These are phyloP conservation scores for Cotesia vestalis DNA, from an alignment of 1,140 invertebrate species.

Conservation along the genomic window DNA sequence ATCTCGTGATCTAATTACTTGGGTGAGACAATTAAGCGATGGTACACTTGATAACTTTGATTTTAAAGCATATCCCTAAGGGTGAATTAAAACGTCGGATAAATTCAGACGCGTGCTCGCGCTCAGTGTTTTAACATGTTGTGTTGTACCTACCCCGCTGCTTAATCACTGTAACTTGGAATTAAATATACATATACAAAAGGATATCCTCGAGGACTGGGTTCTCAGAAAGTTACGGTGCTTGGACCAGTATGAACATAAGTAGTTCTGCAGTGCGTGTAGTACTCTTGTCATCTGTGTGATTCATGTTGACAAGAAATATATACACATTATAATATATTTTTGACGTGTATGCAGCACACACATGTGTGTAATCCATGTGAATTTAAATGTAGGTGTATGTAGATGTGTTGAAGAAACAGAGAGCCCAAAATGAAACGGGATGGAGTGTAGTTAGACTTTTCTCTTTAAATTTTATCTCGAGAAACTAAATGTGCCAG, in stretches of 20 bases:
- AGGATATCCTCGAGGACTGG: conserved; percentile 22
- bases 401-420: neutral
- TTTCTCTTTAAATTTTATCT: conserved; percentile 8
- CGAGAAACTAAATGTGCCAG: neutral
- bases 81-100: conserved; percentile 41
- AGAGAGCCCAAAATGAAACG: neutral
- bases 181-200: conserved; percentile 8
- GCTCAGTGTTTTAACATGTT: conserved; percentile 6
- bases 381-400: neutral
- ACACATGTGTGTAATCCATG: neutral
- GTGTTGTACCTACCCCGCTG: neutral
- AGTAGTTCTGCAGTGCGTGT: neutral
- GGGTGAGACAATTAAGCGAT: conserved; percentile 54
- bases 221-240: conserved; percentile 10
- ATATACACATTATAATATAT: neutral
- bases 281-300: conserved; percentile 14
- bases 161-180: conserved; percentile 13
- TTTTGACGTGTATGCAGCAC: neutral
- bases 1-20: conserved; percentile 52
- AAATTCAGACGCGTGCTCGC: conserved; percentile 22
- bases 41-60: conserved; percentile 52
- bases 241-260: neutral
- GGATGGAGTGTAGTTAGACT: neutral
- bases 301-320: conserved; percentile 13
- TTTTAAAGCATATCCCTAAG: conserved; percentile 40